phyloP scores from a whole-genome alignment of 2,888 invertebrate genomes.

The Torymus aiolomorphi region DNA sequence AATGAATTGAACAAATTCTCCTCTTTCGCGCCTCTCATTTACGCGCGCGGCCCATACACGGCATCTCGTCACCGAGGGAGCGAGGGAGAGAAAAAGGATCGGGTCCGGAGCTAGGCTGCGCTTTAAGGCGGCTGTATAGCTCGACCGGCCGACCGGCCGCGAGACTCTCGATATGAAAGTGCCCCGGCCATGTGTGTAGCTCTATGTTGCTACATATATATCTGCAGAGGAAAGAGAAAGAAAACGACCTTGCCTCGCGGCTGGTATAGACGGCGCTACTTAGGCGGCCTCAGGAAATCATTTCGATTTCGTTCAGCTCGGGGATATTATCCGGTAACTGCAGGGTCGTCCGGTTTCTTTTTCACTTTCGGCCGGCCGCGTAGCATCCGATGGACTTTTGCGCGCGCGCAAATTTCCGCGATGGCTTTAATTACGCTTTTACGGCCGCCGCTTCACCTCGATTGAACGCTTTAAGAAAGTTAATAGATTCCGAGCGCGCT shows the following conservation, averaged over 20 bases:
- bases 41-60: conserved; percentile 42
- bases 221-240: conserved; percentile 57
- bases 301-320: conserved; percentile 67
- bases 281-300: conserved; percentile 60
- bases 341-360: conserved; percentile 29
- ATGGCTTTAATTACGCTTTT: background rate
- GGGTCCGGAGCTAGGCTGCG: background rate
- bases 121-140: too few relatives aligned
- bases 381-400: background rate
- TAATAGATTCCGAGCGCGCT: too few relatives aligned
- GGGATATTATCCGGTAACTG: conserved; percentile 40
- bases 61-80: conserved; percentile 28
- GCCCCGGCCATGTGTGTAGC: conserved; percentile 29
- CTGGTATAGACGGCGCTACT: conserved; percentile 52
- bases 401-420: background rate
- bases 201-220: too few relatives aligned
- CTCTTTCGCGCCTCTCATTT: background rate
- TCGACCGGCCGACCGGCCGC: too few relatives aligned
- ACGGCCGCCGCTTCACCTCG: too few relatives aligned
- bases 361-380: background rate
- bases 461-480: too few relatives aligned
- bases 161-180: conserved; percentile 35
- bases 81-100: conserved; percentile 9
- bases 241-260: conserved; percentile 61
- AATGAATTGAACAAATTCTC: conserved; percentile 26